Base-by-base conservation (phyloP, 2,797 vertebrate genomes). In the Sphenopsis melanotis region DNA sequence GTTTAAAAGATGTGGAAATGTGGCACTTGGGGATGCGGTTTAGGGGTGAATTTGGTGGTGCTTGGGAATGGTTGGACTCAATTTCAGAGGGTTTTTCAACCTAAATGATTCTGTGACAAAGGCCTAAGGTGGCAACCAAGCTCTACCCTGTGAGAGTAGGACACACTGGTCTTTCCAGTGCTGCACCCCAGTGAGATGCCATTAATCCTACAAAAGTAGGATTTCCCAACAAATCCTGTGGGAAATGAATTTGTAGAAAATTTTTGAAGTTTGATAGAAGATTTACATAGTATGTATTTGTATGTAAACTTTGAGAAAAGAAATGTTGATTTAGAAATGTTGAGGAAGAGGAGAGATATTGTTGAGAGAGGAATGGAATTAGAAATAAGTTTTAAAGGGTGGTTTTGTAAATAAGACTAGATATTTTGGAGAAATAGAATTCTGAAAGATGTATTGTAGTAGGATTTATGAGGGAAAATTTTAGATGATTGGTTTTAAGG, bases 1-100 rank as follows among this genome's bases (percentile, higher is more conserved):
- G 34, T 42, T 57, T 19, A 6, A 39, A 19, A 64, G 5, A 13
- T 0, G 1, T 10, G 24, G 3, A 2, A 50, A 23, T 20, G 32
- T 37, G 64, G 41, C 17, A 20, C 59, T 3, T 30, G 15, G 6
- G 57, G 52, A 10, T 6, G 6, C 23, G 65, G 5, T 37, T 53
- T 30, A 34, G 24, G 26, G 64, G 5, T 20, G 32, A 36, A 19
- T 7, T 37, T 53, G 34, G 20, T 0, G 1, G 46, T 37, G 20
- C 34, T 47, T 57, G 64, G 57, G 18, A n/a, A 30, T 30, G 9
- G 34, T 1, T 37, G 46, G 71, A 44, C 32, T 42, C 11, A 21
- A 2, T 39, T 41, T 60, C 4, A 34, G 36, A 34, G 27, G 12
- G 1, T 64, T 81, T 41, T 70, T 22, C 23, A 41, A 10, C 23